These are phyloP conservation scores for Conus canariensis DNA, from an alignment of 2,888 invertebrate genomes.

Conservation along the genomic window DNA sequence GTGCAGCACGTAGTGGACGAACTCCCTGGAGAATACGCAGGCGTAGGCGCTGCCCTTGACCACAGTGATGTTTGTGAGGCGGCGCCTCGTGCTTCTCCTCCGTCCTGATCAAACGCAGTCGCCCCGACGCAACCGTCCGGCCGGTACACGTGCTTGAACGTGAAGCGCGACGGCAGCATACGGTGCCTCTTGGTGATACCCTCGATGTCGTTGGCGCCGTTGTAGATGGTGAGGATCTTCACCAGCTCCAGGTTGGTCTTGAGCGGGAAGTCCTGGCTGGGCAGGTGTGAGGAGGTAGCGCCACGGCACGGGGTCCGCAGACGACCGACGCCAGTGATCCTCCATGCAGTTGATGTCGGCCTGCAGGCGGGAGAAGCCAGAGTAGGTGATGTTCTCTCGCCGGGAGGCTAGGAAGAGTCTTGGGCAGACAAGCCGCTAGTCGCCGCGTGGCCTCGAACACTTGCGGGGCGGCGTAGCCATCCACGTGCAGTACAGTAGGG, in stretches of 20 bases:
- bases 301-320: conserved; percentile 59
- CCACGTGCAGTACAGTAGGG: conserved; percentile 47
- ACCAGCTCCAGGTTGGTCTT: conserved; percentile 77
- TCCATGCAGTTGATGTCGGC: conserved; percentile 77
- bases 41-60: conserved; percentile 77
- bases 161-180: conserved; percentile 55
- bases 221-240: conserved; percentile 74
- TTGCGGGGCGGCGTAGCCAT: conserved; percentile 38
- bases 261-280: conserved; percentile 75
- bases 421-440: conserved; percentile 71
- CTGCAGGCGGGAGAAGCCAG: conserved; percentile 72
- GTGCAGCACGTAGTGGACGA: conserved; percentile 72
- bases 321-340: conserved; percentile 53
- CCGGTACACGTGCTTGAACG: conserved; percentile 46
- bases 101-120: conserved; percentile 53
- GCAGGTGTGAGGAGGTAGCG: conserved; percentile 77
- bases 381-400: conserved; percentile 73
- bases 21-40: conserved; percentile 72
- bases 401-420: conserved; percentile 75
- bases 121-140: conserved; percentile 40
- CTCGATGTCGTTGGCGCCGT: conserved; percentile 77
- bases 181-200: conserved; percentile 68
- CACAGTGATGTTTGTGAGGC: conserved; percentile 62
- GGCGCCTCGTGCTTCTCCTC: conserved; percentile 46
- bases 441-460: conserved; percentile 48